Evolutionary conservation across 1,140 invertebrate genomes (phyloP).

Genomic region (Dryas iulia): DNA sequence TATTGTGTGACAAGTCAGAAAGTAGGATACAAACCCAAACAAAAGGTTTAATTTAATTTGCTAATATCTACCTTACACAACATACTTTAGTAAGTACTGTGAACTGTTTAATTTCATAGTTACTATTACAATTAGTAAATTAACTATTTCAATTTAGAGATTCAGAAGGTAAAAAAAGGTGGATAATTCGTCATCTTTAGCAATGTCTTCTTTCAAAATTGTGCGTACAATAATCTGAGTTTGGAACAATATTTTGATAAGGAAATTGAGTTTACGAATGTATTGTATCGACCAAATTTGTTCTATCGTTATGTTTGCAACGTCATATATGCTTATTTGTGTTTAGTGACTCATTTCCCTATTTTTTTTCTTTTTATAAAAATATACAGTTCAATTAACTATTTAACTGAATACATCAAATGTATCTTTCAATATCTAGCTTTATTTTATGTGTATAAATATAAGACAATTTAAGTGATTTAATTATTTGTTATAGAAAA

Average conservation of each 20-base stretch:
- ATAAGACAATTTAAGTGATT: neutral
- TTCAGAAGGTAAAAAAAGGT: constrained; percentile 5
- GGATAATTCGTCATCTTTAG: constrained; percentile 12
- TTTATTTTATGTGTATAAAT: neutral
- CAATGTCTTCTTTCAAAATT: constrained; percentile 5
- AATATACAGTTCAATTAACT: neutral
- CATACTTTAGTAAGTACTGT: constrained; percentile 2
- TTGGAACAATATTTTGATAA: neutral
- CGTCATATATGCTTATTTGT: neutral
- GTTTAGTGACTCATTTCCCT: neutral
- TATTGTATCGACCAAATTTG: neutral
- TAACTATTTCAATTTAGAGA: neutral
- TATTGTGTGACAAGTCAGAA: constrained; percentile 10
- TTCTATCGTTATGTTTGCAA: neutral
- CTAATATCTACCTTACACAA: neutral
- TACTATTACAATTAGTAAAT: neutral
- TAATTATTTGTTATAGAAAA: constrained; percentile 61
- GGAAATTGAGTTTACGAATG: neutral
- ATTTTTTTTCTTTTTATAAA: neutral
- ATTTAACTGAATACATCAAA: neutral
- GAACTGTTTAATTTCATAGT: neutral
- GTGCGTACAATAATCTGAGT: constrained; percentile 9
- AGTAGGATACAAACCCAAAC: constrained; percentile 21
- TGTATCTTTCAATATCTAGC: neutral
- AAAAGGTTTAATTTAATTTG: constrained; percentile 25